A percentile compares a stretch with the other conserved stretches of the same genome.
phyloP scores from a whole-genome alignment of 1,140 invertebrate species.

The Ruditapes philippinarum region DNA sequence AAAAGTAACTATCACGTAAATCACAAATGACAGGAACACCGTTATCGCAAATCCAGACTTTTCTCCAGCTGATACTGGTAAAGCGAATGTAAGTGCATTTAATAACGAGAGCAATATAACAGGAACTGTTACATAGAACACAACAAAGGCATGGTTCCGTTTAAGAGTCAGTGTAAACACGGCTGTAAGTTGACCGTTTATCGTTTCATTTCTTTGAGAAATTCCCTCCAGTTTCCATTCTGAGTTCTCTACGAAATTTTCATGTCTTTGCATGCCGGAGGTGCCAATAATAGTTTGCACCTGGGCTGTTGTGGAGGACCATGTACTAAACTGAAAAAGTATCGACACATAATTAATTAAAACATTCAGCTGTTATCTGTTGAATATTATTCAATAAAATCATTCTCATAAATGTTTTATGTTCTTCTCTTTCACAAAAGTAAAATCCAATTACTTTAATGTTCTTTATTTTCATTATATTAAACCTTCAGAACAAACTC shows the following conservation, averaged over 20 bases:
- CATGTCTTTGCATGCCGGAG: slow-evolving; percentile 16
- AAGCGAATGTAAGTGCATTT: slow-evolving; percentile 59
- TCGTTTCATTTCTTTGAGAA: neutral
- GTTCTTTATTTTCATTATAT: too few species aligned
- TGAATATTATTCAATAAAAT: too few species aligned
- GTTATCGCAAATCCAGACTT: slow-evolving; percentile 59
- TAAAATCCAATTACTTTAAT: too few species aligned
- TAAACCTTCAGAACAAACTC: too few species aligned
- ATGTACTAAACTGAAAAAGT: slow-evolving; percentile 87
- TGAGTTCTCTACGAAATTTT: slow-evolving; percentile 36
- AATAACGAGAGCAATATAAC: slow-evolving; percentile 59
- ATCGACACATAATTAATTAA: too few species aligned
- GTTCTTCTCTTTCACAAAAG: too few species aligned
- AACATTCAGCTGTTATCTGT: too few species aligned
- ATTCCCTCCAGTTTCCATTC: slow-evolving; percentile 45
- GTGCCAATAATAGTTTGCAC: slow-evolving; percentile 3
- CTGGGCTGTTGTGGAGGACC: slow-evolving; percentile 90
- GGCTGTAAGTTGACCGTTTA: slow-evolving; percentile 89
- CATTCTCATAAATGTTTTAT: too few species aligned
- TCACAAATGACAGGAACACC: slow-evolving; percentile 63
- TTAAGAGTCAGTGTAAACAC: slow-evolving; percentile 46
- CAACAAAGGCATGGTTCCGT: slow-evolving; percentile 35
- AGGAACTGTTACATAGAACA: slow-evolving; percentile 59
- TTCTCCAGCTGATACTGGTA: slow-evolving; percentile 64
- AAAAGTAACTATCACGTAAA: slow-evolving; percentile 54